phyloP scores from a whole-genome alignment of 2,797 vertebrate genomes.

The Philypnodon macrostomus region DNA sequence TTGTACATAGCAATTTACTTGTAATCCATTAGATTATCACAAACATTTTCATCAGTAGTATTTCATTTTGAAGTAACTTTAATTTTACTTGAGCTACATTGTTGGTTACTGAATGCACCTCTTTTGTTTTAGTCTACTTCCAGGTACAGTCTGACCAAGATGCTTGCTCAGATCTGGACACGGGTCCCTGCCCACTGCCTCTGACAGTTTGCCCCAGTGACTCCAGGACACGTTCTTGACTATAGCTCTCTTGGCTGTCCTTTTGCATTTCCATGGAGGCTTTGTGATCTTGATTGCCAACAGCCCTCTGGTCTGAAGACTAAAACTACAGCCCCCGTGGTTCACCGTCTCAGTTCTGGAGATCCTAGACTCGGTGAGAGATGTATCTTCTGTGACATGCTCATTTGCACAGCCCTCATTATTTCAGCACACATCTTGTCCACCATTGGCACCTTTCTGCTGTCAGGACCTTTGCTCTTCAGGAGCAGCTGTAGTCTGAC shows the following conservation, averaged over 20 bases:
- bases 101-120: too few species aligned
- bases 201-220: too few species aligned
- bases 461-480: conserved; percentile 11
- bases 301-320: conserved; percentile 17
- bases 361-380: conserved; percentile 34
- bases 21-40: too few species aligned
- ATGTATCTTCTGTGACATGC: conserved; percentile 39
- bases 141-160: too few species aligned
- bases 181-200: too few species aligned
- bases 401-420: conserved; percentile 52
- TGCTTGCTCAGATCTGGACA: too few species aligned
- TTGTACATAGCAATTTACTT: too few species aligned
- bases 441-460: conserved; percentile 42
- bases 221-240: background rate
- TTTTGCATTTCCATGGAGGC: conserved; percentile 15
- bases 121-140: too few species aligned
- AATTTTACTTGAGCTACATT: too few species aligned
- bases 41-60: too few species aligned
- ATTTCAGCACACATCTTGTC: conserved; percentile 60
- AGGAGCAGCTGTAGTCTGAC: conserved; percentile 14
- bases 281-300: conserved; percentile 14
- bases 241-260: background rate
- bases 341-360: conserved; percentile 26
- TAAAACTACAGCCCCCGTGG: conserved; percentile 17
- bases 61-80: too few species aligned